These are phyloP conservation scores for Cyanoliseus patagonus DNA, from an alignment of 2,113 vertebrate genomes.

Conservation along the genomic window DNA sequence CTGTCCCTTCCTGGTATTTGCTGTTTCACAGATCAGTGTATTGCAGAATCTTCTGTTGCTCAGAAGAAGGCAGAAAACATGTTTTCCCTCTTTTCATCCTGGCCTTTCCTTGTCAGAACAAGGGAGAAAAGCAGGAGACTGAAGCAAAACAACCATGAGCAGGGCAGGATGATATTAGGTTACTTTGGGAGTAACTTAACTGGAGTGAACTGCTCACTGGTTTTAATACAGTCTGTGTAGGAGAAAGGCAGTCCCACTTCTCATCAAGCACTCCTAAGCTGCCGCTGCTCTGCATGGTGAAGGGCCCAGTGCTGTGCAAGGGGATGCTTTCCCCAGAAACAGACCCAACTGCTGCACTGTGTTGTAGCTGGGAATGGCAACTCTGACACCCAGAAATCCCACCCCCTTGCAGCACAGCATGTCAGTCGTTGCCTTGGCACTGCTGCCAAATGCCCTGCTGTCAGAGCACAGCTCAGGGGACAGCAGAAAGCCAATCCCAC, in stretches of 20 bases:
- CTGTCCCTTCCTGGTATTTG: background rate
- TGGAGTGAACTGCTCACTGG: background rate
- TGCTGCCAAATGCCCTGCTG: background rate
- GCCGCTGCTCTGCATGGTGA: background rate
- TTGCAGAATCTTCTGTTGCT: background rate
- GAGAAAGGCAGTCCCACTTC: background rate
- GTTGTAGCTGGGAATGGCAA: background rate
- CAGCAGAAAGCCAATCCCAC: background rate
- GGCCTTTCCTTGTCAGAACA: background rate
- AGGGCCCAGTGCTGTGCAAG: background rate
- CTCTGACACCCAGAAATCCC: background rate
- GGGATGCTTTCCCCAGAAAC: background rate
- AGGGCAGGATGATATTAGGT: background rate
- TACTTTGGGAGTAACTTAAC: background rate
- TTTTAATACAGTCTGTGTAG: background rate
- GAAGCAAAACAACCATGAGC: background rate
- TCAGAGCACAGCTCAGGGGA: background rate
- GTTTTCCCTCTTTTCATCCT: background rate
- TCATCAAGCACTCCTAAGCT: background rate
- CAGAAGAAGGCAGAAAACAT: background rate
- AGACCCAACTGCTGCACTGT: background rate
- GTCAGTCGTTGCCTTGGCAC: fast-evolving
- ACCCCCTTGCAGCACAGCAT: background rate
- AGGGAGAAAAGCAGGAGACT: background rate
- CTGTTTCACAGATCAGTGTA: background rate